Percentiles rank a stretch among this genome's conserved stretches.
Conservation (phyloP, 2,113 vertebrate genomes). For the Oryzias curvinotus region DNA sequence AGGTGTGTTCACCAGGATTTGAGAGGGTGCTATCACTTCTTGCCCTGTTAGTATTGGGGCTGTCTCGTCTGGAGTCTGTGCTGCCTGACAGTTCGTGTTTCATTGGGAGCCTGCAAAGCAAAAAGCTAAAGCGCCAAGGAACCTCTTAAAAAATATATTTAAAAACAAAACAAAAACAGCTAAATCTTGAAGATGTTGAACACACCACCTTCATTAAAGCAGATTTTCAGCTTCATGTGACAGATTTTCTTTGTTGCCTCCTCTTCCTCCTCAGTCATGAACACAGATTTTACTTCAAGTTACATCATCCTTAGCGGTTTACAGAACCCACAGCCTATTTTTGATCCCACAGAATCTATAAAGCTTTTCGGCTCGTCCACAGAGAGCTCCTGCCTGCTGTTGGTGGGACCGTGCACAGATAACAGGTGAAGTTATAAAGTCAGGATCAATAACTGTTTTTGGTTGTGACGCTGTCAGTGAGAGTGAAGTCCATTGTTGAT, state of each 20-base stretch:
- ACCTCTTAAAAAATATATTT: conserved; percentile 4
- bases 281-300: conserved; percentile 25
- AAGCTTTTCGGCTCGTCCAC: not conserved
- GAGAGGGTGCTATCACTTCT: conserved; percentile 11
- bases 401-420: not conserved
- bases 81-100: conserved; percentile 21
- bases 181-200: conserved; percentile 17
- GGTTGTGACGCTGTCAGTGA: conserved; percentile 6
- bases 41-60: conserved; percentile 16
- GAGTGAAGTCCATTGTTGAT: conserved; percentile 2
- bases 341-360: not conserved
- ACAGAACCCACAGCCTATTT: conserved; percentile 1
- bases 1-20: not conserved
- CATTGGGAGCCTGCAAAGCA: conserved; percentile 4
- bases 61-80: not conserved
- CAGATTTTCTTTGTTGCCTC: conserved; percentile 55
- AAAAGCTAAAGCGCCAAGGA: conserved; percentile 1
- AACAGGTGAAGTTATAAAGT: conserved; percentile 2
- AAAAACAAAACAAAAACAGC: not conserved
- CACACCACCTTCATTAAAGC: conserved; percentile 25
- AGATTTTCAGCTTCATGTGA: conserved; percentile 39
- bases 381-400: not conserved
- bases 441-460: conserved; percentile 11
- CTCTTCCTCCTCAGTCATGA: conserved; percentile 29
- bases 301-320: conserved; percentile 35